Conservation (phyloP, 2,113 vertebrate genomes). For the Pipra filicauda region DNA sequence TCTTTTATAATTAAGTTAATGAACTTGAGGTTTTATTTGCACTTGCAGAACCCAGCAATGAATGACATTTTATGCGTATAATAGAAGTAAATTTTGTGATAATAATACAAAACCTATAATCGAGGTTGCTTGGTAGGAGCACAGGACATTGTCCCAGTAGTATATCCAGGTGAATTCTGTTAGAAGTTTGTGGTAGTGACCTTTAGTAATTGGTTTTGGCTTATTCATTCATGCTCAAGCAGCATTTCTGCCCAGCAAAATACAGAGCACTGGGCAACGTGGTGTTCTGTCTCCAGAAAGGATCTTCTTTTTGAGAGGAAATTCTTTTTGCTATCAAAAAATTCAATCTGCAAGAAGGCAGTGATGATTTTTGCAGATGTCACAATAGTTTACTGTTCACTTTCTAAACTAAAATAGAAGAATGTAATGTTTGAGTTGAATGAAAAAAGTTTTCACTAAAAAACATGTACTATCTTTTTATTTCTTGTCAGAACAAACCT, state of each 20-base stretch:
- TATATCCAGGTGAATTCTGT: background rate
- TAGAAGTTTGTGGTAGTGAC: background rate
- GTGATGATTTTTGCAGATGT: background rate
- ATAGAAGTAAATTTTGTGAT: background rate
- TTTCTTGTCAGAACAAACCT: slow-evolving; percentile 86
- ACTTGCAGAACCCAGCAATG: background rate
- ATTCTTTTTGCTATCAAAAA: background rate
- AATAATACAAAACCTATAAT: background rate
- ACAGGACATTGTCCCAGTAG: background rate
- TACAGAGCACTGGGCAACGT: background rate
- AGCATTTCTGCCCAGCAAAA: background rate
- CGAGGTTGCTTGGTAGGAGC: background rate
- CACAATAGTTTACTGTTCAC: background rate
- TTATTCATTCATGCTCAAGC: background rate
- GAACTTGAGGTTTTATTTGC: background rate
- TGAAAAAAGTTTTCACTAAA: background rate
- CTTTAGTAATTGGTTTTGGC: background rate
- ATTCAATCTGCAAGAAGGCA: background rate
- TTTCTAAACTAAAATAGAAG: background rate
- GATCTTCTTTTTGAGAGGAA: background rate
- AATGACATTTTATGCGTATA: background rate
- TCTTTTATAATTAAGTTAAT: background rate
- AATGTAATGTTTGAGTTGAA: background rate
- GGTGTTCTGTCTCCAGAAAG: background rate
- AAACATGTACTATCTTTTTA: background rate